These are phyloP conservation scores for Brotula barbata DNA, from an alignment of 2,797 vertebrate species.

Conservation along the genomic window DNA sequence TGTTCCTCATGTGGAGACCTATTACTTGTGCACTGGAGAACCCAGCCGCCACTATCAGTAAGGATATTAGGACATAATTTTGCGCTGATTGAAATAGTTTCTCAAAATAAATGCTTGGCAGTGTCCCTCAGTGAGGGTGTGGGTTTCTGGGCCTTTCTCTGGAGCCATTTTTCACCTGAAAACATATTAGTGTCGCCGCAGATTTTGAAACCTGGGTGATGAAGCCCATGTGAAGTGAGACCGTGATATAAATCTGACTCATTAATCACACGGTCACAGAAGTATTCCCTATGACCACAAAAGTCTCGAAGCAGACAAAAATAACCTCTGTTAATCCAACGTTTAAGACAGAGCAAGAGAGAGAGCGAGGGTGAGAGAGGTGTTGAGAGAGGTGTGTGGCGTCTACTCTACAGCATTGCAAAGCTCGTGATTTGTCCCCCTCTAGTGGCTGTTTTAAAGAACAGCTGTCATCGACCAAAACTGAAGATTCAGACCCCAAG, in stretches of 20 bases:
- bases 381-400: too few relatives aligned
- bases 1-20: neutral
- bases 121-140: conserved; percentile 14
- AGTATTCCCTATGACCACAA: conserved; percentile 15
- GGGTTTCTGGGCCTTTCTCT: conserved; percentile 38
- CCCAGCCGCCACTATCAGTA: conserved; percentile 1
- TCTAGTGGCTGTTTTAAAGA: conserved; percentile 41
- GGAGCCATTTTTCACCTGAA: conserved; percentile 37
- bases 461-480: neutral
- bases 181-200: conserved; percentile 45
- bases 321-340: too few relatives aligned
- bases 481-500: too few relatives aligned
- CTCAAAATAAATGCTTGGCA: conserved; percentile 29
- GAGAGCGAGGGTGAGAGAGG: neutral
- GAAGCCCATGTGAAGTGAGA: conserved; percentile 20
- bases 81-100: conserved; percentile 8
- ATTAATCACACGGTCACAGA: conserved; percentile 32
- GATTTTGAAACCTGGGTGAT: conserved; percentile 10
- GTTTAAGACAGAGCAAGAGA: neutral
- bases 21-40: neutral
- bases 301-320: too few relatives aligned
- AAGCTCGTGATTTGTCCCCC: conserved; percentile 47
- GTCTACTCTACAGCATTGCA: neutral
- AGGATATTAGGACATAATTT: conserved; percentile 8
- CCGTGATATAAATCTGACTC: conserved; percentile 30